Conservation (phyloP, 2,888 invertebrate species). For the Gymnosoma rotundatum region DNA sequence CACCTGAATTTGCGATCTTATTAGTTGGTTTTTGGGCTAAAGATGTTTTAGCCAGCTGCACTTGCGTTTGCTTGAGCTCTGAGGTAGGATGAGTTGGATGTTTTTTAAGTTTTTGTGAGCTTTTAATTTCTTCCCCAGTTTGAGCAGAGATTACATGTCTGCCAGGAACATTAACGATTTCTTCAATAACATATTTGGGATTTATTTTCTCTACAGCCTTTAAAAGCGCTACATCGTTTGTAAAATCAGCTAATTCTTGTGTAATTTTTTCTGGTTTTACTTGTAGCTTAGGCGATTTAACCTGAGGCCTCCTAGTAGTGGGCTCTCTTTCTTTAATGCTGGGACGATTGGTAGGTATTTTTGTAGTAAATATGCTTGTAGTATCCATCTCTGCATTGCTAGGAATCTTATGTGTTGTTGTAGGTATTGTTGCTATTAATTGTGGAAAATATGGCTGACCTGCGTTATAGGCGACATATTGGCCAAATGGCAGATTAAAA, state of each 20-base stretch:
- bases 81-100: background rate
- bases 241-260: constrained; percentile 69
- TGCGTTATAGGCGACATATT: constrained; percentile 55
- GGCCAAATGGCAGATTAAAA: constrained; percentile 71
- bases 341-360: constrained; percentile 57
- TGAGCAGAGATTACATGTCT: constrained; percentile 73
- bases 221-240: constrained; percentile 75
- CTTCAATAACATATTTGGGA: constrained; percentile 79
- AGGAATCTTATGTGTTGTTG: background rate
- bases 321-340: constrained; percentile 73
- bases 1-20: constrained; percentile 50
- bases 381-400: background rate
- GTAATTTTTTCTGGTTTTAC: constrained; percentile 18
- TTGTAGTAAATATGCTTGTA: constrained; percentile 53
- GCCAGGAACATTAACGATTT: constrained; percentile 78
- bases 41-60: background rate
- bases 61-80: constrained; percentile 5
- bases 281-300: constrained; percentile 72
- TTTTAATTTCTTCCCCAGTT: constrained; percentile 57
- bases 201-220: constrained; percentile 78
- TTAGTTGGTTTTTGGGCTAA: constrained; percentile 53
- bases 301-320: constrained; percentile 73
- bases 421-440: constrained; percentile 44
- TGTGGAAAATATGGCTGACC: constrained; percentile 47
- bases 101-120: background rate